These are phyloP conservation scores for Zapus hudsonius DNA, from an alignment of 2,113 vertebrate genomes.

Conservation along the genomic window DNA sequence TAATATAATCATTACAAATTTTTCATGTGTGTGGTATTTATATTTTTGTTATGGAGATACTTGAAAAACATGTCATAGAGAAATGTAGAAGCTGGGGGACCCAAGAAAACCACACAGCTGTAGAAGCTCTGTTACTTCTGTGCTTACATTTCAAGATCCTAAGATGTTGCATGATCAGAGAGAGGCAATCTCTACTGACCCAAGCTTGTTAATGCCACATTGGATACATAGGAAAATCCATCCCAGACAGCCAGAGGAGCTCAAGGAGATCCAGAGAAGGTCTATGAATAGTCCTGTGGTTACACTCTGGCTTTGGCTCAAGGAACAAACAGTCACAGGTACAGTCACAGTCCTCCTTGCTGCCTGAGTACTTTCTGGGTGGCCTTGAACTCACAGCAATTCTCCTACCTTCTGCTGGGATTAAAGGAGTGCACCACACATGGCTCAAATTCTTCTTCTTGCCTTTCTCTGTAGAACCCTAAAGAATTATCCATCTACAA, in stretches of 20 bases:
- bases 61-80: background rate
- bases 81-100: background rate
- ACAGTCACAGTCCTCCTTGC: background rate
- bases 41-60: background rate
- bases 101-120: background rate
- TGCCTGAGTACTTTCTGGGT: too few species aligned
- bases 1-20: background rate
- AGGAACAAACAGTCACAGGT: background rate
- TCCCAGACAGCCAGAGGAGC: background rate
- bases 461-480: background rate
- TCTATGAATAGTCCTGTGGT: background rate
- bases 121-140: background rate
- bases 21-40: background rate
- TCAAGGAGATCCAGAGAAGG: background rate
- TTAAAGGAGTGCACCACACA: too few species aligned
- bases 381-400: too few species aligned
- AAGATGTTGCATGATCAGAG: background rate
- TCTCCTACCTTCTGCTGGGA: too few species aligned
- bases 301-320: background rate
- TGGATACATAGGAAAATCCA: background rate
- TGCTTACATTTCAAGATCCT: background rate
- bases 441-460: constrained; percentile 28
- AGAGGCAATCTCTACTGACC: background rate
- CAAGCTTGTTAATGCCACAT: background rate
- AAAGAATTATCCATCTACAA: constrained; percentile 27